Conservation (phyloP, 2,888 invertebrate genomes). For the Cataglyphis altisquamis region DNA sequence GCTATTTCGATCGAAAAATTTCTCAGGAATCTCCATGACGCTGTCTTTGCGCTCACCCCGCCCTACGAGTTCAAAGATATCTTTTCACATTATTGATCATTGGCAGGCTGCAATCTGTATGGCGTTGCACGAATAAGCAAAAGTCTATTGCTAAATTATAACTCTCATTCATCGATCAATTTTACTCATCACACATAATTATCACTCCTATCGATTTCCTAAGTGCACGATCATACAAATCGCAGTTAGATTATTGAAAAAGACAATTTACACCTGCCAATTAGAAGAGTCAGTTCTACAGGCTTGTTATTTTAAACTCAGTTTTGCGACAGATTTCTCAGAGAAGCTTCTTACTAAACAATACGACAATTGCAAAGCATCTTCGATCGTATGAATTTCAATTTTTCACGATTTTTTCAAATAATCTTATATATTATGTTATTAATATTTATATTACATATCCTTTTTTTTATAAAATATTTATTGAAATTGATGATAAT, state of each 20-base stretch:
- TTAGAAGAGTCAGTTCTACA: slow-evolving; percentile 26
- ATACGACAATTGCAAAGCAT: slow-evolving; percentile 40
- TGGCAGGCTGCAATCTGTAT: slow-evolving; percentile 43
- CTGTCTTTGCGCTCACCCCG: slow-evolving; percentile 88
- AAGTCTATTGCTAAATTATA: not conserved
- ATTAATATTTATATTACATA: not conserved
- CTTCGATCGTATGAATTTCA: slow-evolving; percentile 45
- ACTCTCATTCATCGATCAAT: slow-evolving; percentile 7
- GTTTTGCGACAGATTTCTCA: slow-evolving; percentile 32
- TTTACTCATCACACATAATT: not conserved
- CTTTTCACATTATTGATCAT: slow-evolving; percentile 48
- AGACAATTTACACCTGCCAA: slow-evolving; percentile 41
- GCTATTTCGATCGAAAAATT: slow-evolving; percentile 87
- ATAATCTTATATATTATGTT: not conserved
- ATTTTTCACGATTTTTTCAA: not conserved
- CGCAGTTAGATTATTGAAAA: not conserved
- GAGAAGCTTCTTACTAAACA: slow-evolving; percentile 47
- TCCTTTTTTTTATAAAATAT: not conserved
- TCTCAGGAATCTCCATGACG: slow-evolving; percentile 88
- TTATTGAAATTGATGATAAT: not conserved
- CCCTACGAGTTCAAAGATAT: slow-evolving; percentile 76
- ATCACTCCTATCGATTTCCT: not conserved
- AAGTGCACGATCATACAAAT: slow-evolving; percentile 15
- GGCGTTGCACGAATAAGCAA: not conserved
- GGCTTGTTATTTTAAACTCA: slow-evolving; percentile 28